These are phyloP conservation scores for Hypsibius dujardini DNA, from an alignment of 1,140 invertebrate species.

Conservation along the genomic window DNA sequence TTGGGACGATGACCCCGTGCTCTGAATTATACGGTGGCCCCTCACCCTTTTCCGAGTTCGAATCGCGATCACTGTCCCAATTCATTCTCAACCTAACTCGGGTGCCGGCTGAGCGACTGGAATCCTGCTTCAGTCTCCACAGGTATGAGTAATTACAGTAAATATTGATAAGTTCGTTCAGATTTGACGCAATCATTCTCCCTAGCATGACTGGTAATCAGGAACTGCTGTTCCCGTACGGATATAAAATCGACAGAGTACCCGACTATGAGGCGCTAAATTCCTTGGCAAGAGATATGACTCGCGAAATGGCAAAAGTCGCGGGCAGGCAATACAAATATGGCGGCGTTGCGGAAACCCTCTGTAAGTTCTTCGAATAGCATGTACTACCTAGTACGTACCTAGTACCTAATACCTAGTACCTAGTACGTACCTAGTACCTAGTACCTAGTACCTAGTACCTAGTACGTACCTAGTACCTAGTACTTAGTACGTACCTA, in stretches of 20 bases:
- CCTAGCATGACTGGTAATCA: constrained; percentile 13
- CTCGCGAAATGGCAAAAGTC: not conserved
- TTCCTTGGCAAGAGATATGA: not conserved
- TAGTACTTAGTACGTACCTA: too few species aligned
- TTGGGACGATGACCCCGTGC: not conserved
- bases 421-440: not conserved
- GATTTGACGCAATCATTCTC: not conserved
- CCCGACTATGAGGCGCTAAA: constrained; percentile 37
- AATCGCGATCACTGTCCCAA: not conserved
- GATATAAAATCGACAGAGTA: constrained; percentile 33
- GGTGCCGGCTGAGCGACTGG: not conserved
- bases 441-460: too few species aligned
- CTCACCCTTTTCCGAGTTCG: not conserved
- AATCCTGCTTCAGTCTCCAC: not conserved
- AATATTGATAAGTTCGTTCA: not conserved
- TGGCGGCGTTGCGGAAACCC: not conserved
- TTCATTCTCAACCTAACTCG: not conserved
- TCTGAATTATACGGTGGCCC: not conserved
- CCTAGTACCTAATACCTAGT: not conserved
- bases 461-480: too few species aligned
- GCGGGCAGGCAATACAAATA: not conserved
- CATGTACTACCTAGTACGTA: not conserved
- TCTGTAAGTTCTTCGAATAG: constrained; percentile 5
- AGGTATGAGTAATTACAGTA: constrained; percentile 14
- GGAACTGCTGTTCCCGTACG: constrained; percentile 40